Base-by-base conservation (phyloP, 2,888 invertebrate species). In the Nycteola revayana region DNA sequence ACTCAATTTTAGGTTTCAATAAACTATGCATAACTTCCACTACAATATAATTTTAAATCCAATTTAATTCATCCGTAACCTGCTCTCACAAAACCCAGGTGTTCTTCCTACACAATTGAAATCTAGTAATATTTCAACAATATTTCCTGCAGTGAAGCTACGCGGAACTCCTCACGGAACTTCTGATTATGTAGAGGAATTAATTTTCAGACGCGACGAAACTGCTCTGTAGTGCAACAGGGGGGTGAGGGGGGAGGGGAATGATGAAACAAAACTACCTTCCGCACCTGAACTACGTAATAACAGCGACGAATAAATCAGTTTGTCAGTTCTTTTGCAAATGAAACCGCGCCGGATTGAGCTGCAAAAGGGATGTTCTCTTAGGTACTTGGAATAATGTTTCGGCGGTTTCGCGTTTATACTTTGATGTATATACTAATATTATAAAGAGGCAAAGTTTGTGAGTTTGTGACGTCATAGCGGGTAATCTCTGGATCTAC, bases 161-260 rank as follows among this genome's bases (percentile, higher is more conserved):
- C 76, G 36, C 37, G 38, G 42, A 27, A 34, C 28, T 36, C 25
- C 31, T 42, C 68, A 68, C 84, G 84, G 83, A 88, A 85, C 70
- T 87, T 82, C 72, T 87, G 86, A 89, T 89, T 89, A 87, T 78
- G 85, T 87, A 84, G 86, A 87, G 84, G 84, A 89, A 87, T 89
- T 89, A 89, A 89, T 89, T 88, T 85, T 78, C 84, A 80, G 82
- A 69, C 81, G 82, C 86, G 83, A 83, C 83, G 81, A 84, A 82
- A 82, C 85, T 79, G 74, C 66, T 68, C 72, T 71, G 76, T 73
- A 71, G 75, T 71, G 68, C 53, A 56, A 60, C 49, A 49, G 55
- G 59, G 42, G 49, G 33, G 42, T 34, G 35, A 40, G 38, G 46
- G 49, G 51, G 45, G 47, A 28, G 48, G 47, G 36, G 42, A 49